These are phyloP conservation scores for Scomber japonicus DNA, from an alignment of 2,113 vertebrate genomes.

Conservation along the genomic window DNA sequence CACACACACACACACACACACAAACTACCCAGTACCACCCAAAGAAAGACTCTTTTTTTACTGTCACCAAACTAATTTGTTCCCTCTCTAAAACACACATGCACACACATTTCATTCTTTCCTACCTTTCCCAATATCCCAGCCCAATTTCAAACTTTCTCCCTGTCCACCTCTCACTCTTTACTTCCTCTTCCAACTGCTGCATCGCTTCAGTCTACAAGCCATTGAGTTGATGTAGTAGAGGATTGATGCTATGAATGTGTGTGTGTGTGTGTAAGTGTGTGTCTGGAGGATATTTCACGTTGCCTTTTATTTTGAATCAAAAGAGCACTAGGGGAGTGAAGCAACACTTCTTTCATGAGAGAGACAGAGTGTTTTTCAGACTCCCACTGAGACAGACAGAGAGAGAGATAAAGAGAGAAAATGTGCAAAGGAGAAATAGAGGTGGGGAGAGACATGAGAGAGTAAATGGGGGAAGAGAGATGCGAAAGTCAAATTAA, in stretches of 20 bases:
- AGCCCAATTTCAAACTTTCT: slow-evolving; percentile 34
- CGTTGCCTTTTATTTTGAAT: slow-evolving; percentile 65
- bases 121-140: slow-evolving; percentile 43
- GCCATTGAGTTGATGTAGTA: slow-evolving; percentile 29
- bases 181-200: slow-evolving; percentile 15
- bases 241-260: slow-evolving; percentile 40
- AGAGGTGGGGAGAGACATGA: background rate
- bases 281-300: slow-evolving; percentile 49
- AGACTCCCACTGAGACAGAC: slow-evolving; percentile 57
- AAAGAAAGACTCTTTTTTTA: slow-evolving; percentile 20
- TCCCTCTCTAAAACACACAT: slow-evolving; percentile 8
- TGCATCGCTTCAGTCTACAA: slow-evolving; percentile 23
- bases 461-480: background rate
- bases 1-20: background rate
- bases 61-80: slow-evolving; percentile 26
- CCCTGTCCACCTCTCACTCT: background rate
- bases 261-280: background rate
- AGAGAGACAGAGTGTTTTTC: slow-evolving; percentile 53
- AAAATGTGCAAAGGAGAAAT: slow-evolving; percentile 26
- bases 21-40: background rate
- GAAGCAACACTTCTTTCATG: slow-evolving; percentile 54
- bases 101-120: slow-evolving; percentile 24
- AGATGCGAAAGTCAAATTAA: background rate
- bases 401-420: slow-evolving; percentile 17
- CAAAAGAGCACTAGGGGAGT: slow-evolving; percentile 60